Conservation (phyloP, 1,140 invertebrate genomes). For the Neodiprion virginianus region DNA sequence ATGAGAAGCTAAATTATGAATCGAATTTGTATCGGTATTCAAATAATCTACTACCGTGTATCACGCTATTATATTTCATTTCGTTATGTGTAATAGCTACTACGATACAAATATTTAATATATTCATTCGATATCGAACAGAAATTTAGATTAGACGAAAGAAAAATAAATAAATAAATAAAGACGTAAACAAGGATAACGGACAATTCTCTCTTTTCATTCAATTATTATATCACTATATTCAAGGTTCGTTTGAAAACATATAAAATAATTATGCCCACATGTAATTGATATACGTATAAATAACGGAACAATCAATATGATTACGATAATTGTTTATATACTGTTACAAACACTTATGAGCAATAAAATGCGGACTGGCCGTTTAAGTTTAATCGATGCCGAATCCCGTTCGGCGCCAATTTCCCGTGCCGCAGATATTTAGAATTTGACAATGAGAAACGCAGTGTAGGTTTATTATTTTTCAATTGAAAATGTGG, state of each 20-base stretch:
- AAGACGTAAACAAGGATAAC: not conserved
- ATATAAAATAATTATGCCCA: not conserved
- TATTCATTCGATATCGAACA: no score
- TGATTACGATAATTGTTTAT: slow-evolving; percentile 45
- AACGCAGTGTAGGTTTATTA: slow-evolving; percentile 29
- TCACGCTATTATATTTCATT: no score
- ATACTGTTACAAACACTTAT: slow-evolving; percentile 50
- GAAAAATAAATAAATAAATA: no score
- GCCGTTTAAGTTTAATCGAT: slow-evolving; percentile 32
- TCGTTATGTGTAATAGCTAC: no score
- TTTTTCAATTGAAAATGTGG: slow-evolving; percentile 56
- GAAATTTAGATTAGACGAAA: no score
- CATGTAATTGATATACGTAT: not conserved
- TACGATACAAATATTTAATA: no score
- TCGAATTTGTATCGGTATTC: no score
- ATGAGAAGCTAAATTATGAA: no score
- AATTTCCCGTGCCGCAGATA: slow-evolving; percentile 45
- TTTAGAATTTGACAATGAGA: slow-evolving; percentile 59
- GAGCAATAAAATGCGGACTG: slow-evolving; percentile 56
- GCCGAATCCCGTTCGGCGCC: slow-evolving; percentile 35
- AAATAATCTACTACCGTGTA: no score
- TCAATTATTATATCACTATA: not conserved
- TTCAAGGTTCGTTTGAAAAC: not conserved
- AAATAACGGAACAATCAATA: slow-evolving; percentile 15
- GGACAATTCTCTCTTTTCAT: not conserved